phyloP scores from a whole-genome alignment of 2,888 invertebrate genomes.

The Alloplasta piceator region DNA sequence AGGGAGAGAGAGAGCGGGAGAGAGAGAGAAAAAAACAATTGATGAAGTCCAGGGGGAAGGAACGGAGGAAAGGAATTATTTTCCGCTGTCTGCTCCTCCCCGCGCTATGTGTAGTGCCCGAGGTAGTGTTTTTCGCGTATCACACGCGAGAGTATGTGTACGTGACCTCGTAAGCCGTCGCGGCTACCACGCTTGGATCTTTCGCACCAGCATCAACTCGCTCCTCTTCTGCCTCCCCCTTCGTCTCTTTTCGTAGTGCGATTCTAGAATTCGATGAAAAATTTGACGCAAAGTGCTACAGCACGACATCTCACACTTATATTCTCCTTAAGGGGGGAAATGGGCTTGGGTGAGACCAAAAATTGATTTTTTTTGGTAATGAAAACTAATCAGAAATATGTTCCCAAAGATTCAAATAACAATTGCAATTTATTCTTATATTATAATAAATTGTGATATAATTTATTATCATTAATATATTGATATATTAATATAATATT shows the following conservation, averaged over 20 bases:
- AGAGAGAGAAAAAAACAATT: background rate
- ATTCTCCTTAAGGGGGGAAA: too few species aligned
- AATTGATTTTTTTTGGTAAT: too few species aligned
- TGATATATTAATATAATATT: too few species aligned
- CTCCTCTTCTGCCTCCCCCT: slow-evolving; percentile 8
- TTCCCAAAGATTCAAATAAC: too few species aligned
- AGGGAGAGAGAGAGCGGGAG: too few species aligned
- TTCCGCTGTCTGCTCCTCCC: slow-evolving; percentile 65
- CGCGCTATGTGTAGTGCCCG: slow-evolving; percentile 58
- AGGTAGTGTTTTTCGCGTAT: slow-evolving; percentile 64
- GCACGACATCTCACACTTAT: too few species aligned
- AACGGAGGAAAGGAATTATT: slow-evolving; percentile 69
- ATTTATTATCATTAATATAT: too few species aligned
- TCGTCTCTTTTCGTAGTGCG: background rate
- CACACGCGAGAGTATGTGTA: slow-evolving; percentile 70
- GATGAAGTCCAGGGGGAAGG: slow-evolving; percentile 13
- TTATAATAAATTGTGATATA: too few species aligned
- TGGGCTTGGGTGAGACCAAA: too few species aligned
- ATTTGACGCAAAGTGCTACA: background rate
- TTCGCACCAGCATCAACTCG: slow-evolving; percentile 22
- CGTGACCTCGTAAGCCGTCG: slow-evolving; percentile 77
- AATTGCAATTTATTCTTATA: too few species aligned
- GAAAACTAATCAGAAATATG: too few species aligned
- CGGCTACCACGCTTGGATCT: slow-evolving; percentile 73
- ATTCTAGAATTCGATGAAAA: slow-evolving; percentile 24